A percentile compares a stretch with the other conserved stretches of the same genome.
These are phyloP conservation scores for Pterobdella sp. DNA, from an alignment of 2,888 invertebrate species.

Conservation along the genomic window DNA sequence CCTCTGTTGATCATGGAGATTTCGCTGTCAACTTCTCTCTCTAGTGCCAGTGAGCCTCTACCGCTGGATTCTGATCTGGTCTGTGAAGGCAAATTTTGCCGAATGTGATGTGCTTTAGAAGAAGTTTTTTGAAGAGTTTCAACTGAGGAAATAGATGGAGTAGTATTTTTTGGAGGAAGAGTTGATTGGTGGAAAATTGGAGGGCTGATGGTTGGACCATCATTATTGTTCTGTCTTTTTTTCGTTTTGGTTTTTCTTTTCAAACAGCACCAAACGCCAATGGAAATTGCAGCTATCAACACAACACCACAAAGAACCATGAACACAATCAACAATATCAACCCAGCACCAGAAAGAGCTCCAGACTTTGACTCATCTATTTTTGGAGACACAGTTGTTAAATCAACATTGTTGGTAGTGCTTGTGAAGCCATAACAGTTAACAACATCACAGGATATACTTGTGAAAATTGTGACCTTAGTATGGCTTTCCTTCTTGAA, in stretches of 20 bases:
- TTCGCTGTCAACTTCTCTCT: constrained; percentile 90
- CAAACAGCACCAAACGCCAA: constrained; percentile 60
- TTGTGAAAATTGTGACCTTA: constrained; percentile 55
- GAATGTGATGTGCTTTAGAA: background rate
- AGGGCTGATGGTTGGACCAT: background rate
- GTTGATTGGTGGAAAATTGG: background rate
- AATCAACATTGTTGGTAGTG: background rate
- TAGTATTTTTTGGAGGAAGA: background rate
- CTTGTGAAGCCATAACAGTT: background rate
- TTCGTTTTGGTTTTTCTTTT: background rate
- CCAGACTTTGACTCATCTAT: background rate
- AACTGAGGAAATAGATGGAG: background rate
- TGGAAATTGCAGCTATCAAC: constrained; percentile 63
- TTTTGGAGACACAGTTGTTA: background rate
- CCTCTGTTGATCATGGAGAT: constrained; percentile 80
- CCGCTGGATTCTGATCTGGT: constrained; percentile 93
- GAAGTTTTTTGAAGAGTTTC: background rate
- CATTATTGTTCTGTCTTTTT: no score
- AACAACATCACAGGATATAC: constrained; percentile 41
- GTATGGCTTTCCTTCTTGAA: constrained; percentile 10
- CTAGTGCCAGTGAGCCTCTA: constrained; percentile 88
- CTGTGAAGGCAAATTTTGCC: constrained; percentile 53
- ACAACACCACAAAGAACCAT: constrained; percentile 64
- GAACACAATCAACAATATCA: constrained; percentile 42
- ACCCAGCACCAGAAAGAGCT: constrained; percentile 50